A percentile compares a stretch with the other conserved stretches of the same genome.
Conservation (phyloP, 2,888 invertebrate species). For the Andrena minutula region DNA sequence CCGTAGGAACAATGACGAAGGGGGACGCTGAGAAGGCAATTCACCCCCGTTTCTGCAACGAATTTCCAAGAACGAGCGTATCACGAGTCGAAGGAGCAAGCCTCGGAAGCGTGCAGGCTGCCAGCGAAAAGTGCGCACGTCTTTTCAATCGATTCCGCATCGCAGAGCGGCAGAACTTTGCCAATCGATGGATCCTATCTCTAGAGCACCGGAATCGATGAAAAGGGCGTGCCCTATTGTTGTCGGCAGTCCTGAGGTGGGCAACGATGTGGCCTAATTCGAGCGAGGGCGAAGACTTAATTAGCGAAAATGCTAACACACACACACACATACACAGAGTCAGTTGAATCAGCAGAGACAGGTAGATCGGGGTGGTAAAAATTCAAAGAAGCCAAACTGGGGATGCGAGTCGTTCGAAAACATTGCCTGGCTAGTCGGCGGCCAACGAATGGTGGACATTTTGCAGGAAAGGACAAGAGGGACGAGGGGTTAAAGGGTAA, state of each 20-base stretch:
- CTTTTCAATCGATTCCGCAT: conserved; percentile 7
- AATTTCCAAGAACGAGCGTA: conserved; percentile 62
- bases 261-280: conserved; percentile 60
- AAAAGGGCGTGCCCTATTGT: conserved; percentile 20
- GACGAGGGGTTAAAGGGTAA: neutral
- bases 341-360: neutral
- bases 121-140: neutral
- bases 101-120: neutral
- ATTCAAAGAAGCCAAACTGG: neutral
- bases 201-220: neutral
- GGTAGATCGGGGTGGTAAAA: neutral
- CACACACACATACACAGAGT: neutral
- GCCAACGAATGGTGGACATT: conserved; percentile 35
- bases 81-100: conserved; percentile 13
- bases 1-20: conserved; percentile 36
- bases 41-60: conserved; percentile 51
- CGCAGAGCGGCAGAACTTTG: neutral
- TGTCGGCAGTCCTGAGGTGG: conserved; percentile 5
- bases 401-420: conserved; percentile 14
- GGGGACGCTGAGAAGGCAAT: conserved; percentile 20
- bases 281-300: conserved; percentile 32
- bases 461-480: conserved; percentile 23
- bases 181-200: neutral
- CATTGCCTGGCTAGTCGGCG: conserved; percentile 2
- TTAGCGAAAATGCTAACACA: neutral